Evolutionary conservation across 2,113 vertebrate genomes (phyloP).

Genomic region (Tragelaphus scriptus): DNA sequence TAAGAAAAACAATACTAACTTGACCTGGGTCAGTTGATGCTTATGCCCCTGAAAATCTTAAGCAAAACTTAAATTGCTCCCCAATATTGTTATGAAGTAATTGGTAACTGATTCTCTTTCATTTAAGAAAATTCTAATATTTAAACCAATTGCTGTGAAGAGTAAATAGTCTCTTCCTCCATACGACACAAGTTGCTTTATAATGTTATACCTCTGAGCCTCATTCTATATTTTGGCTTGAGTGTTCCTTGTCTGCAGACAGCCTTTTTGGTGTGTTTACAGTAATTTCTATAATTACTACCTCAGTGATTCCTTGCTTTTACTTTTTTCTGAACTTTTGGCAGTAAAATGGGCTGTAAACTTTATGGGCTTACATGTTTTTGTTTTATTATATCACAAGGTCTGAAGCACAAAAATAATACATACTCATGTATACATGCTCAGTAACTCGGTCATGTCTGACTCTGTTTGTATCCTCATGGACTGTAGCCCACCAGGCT

Average conservation of each 20-base stretch:
- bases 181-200: not conserved
- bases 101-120: not conserved
- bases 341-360: not conserved
- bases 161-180: not conserved
- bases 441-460: not conserved
- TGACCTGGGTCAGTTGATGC: not conserved
- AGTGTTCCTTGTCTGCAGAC: not conserved
- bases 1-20: not conserved
- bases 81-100: not conserved
- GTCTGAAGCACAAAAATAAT: not conserved
- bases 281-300: not conserved
- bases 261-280: not conserved
- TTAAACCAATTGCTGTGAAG: not conserved
- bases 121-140: not conserved
- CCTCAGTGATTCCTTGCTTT: not conserved
- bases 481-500: not conserved
- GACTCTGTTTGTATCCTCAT: not conserved
- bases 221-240: not conserved
- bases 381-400: not conserved
- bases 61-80: not conserved
- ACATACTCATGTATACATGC: not conserved
- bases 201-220: not conserved
- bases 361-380: not conserved
- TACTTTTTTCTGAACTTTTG: not conserved
- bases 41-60: not conserved